These are phyloP conservation scores for Gallinago undulata DNA, from an alignment of 2,113 vertebrate genomes.

Conservation along the genomic window DNA sequence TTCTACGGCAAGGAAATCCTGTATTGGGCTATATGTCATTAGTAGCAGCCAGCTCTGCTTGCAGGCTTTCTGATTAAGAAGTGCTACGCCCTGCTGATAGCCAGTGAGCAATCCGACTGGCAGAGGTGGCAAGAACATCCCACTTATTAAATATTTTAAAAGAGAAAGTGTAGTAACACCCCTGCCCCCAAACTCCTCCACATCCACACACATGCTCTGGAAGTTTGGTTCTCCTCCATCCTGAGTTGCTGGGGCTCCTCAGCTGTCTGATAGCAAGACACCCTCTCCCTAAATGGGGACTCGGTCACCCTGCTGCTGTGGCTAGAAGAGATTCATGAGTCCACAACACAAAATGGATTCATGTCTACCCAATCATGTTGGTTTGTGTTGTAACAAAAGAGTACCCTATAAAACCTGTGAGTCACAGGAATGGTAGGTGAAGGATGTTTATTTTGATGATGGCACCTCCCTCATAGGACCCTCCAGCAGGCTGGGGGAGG, in stretches of 20 bases:
- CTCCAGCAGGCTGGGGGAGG: not conserved
- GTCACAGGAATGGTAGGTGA: not conserved
- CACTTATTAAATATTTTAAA: not conserved
- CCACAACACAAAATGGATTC: not conserved
- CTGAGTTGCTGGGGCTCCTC: not conserved
- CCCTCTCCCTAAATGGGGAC: not conserved
- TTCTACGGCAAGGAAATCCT: constrained; percentile 43
- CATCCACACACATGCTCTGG: accelerated
- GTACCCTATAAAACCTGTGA: not conserved
- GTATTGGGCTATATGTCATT: not conserved
- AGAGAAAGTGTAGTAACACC: not conserved
- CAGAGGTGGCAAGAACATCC: not conserved
- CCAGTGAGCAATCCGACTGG: not conserved
- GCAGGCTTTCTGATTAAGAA: not conserved
- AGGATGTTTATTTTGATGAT: not conserved
- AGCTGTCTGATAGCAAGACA: not conserved
- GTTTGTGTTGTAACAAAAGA: not conserved
- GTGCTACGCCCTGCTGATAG: not conserved
- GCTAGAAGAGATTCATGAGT: not conserved
- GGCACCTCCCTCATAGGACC: not conserved
- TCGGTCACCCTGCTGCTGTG: not conserved
- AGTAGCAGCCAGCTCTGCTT: not conserved
- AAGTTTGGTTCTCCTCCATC: not conserved
- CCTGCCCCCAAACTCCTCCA: not conserved
- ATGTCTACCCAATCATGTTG: not conserved